phyloP scores from a whole-genome alignment of 2,888 invertebrate species.

The Tromatobia lineatoria region DNA sequence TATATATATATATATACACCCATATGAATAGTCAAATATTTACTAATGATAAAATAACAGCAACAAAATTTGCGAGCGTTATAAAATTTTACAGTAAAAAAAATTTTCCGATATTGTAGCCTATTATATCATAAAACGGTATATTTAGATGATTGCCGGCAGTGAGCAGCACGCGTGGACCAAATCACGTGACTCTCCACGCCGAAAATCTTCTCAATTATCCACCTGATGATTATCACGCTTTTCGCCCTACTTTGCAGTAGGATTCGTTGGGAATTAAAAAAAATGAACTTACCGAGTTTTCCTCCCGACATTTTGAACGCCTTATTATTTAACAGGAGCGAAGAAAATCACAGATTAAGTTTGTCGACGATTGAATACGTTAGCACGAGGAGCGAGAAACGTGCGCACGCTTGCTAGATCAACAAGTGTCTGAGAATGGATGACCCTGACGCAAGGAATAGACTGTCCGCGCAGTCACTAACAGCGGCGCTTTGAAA shows the following conservation, averaged over 20 bases:
- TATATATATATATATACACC: too few relatives aligned
- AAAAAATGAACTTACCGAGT: conserved; percentile 72
- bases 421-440: conserved; percentile 68
- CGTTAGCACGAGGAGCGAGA: conserved; percentile 9
- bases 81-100: too few relatives aligned
- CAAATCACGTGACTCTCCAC: conserved; percentile 25
- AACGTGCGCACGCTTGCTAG: conserved; percentile 45
- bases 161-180: neutral
- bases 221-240: neutral
- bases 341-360: conserved; percentile 8
- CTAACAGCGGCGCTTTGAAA: conserved; percentile 26
- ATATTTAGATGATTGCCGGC: neutral
- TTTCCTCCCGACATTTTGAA: conserved; percentile 75
- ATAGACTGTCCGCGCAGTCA: neutral
- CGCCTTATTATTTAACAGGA: conserved; percentile 9
- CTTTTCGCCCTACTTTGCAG: neutral
- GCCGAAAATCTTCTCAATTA: conserved; percentile 12
- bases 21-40: too few relatives aligned
- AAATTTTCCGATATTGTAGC: too few relatives aligned
- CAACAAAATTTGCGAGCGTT: too few relatives aligned
- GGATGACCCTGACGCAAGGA: neutral
- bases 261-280: conserved; percentile 11
- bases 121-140: neutral
- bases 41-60: too few relatives aligned
- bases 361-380: conserved; percentile 15